Conservation (phyloP, 2,888 invertebrate genomes). For the Troilus luridus region DNA sequence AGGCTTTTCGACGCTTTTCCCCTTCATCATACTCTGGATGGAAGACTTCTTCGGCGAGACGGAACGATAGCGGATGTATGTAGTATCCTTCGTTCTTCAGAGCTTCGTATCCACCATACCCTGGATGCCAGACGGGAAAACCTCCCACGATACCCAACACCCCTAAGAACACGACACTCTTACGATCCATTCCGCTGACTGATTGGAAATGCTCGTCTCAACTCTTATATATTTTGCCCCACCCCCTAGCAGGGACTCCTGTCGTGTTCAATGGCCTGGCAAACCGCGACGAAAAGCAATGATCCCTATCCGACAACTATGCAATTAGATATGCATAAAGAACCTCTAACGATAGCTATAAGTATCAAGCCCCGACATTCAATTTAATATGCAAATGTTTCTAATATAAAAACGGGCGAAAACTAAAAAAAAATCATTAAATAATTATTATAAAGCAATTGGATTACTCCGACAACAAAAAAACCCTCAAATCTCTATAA, state of each 20-base stretch:
- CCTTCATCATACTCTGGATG: not conserved
- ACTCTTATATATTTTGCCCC: conserved; percentile 25
- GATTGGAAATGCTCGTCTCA: not conserved
- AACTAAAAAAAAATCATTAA: not conserved
- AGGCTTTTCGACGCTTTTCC: not conserved
- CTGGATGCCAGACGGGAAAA: not conserved
- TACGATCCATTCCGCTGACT: not conserved
- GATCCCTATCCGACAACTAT: not conserved
- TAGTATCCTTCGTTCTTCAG: not conserved
- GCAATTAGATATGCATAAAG: conserved; percentile 8
- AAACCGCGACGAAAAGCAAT: not conserved
- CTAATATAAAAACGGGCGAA: not conserved
- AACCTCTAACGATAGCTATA: not conserved
- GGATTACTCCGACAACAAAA: too few species aligned
- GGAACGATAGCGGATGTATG: not conserved
- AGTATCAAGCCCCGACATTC: not conserved
- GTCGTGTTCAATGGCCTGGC: not conserved
- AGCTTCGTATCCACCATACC: not conserved
- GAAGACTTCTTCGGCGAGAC: not conserved
- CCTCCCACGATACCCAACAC: not conserved
- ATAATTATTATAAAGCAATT: not conserved
- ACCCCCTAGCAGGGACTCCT: not conserved
- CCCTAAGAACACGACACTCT: not conserved
- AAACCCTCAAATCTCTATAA: too few species aligned
- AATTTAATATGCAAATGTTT: not conserved